Conservation (phyloP, 2,113 vertebrate genomes). For the Sturnira hondurensis region DNA sequence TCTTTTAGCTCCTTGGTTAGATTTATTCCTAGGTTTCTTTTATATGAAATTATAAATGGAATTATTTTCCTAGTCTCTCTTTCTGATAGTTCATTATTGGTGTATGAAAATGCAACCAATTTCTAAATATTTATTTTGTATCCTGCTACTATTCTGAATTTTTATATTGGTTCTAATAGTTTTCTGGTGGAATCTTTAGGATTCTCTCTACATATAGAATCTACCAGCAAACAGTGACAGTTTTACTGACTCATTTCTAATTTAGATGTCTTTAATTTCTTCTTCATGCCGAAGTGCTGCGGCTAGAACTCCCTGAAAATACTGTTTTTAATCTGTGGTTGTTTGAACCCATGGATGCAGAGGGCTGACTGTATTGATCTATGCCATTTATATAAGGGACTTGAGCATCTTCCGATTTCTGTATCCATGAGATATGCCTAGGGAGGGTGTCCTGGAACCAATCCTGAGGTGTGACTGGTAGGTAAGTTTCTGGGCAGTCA, state of each 20-base stretch:
- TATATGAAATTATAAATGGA: neutral
- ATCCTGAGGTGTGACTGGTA: neutral
- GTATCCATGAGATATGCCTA: neutral
- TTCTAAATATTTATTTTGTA: neutral
- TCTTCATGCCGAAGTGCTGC: neutral
- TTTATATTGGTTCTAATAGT: neutral
- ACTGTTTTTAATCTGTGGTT: neutral
- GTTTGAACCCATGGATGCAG: neutral
- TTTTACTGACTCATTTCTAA: neutral
- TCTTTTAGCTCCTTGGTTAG: neutral
- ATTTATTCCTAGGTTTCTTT: neutral
- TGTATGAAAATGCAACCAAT: neutral
- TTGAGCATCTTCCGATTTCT: neutral
- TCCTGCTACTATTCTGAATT: neutral
- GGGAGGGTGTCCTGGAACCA: neutral
- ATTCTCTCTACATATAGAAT: neutral
- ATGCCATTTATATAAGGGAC: neutral
- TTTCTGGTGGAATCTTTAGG: neutral
- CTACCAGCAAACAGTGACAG: neutral
- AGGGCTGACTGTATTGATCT: neutral
- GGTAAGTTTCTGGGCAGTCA: neutral
- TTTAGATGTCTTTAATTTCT: neutral
- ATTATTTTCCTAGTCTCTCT: neutral
- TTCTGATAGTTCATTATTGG: neutral
- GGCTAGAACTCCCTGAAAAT: neutral